Evolutionary conservation across 2,113 vertebrate genomes (phyloP).

Genomic region (Petaurus breviceps): DNA sequence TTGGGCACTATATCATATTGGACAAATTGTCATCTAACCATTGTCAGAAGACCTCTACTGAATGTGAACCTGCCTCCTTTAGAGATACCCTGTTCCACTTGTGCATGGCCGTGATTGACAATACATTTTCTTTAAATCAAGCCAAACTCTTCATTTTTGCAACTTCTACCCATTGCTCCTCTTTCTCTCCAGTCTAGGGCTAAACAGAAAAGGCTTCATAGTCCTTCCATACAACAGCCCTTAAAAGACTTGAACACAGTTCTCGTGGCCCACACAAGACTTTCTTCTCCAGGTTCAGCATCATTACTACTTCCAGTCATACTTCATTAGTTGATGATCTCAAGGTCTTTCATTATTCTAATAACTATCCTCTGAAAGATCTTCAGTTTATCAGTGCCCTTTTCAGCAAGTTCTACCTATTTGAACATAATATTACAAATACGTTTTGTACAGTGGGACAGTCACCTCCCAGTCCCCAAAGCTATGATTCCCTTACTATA

Average conservation of each 20-base stretch:
- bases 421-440: not conserved
- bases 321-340: not conserved
- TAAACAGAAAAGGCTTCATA: not conserved
- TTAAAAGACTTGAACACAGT: not conserved
- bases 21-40: not conserved
- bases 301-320: not conserved
- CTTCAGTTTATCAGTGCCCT: not conserved
- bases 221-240: not conserved
- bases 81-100: not conserved
- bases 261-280: not conserved
- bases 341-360: not conserved
- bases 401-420: not conserved
- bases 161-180: not conserved
- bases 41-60: not conserved
- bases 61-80: not conserved
- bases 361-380: not conserved
- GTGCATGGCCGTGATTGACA: not conserved
- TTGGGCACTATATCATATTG: not conserved
- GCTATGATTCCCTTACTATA: not conserved
- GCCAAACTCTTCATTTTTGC: not conserved
- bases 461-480: not conserved
- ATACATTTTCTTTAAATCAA: not conserved
- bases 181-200: not conserved
- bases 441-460: not conserved
- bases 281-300: not conserved